phyloP scores from a whole-genome alignment of 64 coral and sea anemone genomes.

The Cladopsammia gracilis region DNA sequence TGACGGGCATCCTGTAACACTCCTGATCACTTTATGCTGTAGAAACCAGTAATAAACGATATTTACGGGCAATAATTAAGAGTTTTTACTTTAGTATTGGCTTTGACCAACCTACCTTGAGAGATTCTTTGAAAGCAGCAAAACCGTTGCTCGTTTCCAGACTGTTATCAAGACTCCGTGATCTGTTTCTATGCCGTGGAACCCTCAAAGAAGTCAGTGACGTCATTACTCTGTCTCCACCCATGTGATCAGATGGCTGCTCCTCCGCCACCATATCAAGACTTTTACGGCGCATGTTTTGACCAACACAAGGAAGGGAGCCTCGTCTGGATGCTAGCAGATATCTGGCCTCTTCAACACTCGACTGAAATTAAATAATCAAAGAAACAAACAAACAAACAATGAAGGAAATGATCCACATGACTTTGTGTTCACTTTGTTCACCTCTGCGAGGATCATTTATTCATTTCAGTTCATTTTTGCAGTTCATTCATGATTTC shows the following conservation, averaged over 20 bases:
- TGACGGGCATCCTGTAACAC: too few species aligned
- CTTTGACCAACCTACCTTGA: not conserved
- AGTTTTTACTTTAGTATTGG: too few species aligned
- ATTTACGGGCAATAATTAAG: too few species aligned
- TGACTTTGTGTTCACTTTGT: too few species aligned
- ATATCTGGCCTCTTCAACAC: constrained; percentile 41
- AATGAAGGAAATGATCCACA: not conserved
- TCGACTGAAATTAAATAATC: not conserved
- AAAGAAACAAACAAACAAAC: not conserved
- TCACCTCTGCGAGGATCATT: too few species aligned
- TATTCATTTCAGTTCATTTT: too few species aligned
- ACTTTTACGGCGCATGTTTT: constrained; percentile 11
- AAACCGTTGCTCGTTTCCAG: constrained; percentile 10
- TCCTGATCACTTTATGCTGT: too few species aligned
- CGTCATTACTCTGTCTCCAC: not conserved
- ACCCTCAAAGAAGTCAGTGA: constrained; percentile 5
- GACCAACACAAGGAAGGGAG: constrained; percentile 16
- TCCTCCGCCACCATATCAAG: constrained; percentile 66
- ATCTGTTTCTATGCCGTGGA: constrained; percentile 47
- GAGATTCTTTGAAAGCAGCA: constrained; percentile 37
- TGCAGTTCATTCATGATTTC: too few species aligned
- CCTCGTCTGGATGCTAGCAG: constrained; percentile 18
- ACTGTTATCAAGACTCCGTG: constrained; percentile 48
- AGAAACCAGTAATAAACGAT: too few species aligned
- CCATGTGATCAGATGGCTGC: not conserved